Evolutionary conservation across 2,113 vertebrate genomes (phyloP).

Genomic region (Melozone crissalis): DNA sequence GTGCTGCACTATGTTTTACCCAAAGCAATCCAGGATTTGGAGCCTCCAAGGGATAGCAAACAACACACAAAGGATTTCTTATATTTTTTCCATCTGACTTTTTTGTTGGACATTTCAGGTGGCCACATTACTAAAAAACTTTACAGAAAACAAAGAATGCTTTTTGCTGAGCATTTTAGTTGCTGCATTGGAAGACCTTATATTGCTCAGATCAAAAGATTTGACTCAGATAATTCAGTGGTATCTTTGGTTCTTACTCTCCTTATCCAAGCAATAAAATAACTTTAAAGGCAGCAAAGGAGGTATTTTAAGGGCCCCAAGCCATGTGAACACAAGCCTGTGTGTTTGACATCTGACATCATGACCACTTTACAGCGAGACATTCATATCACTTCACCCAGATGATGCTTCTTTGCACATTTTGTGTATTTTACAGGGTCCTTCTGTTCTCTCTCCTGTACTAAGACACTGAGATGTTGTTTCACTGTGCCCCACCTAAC

Average conservation of each 20-base stretch:
- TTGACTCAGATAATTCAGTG: background rate
- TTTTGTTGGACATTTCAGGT: background rate
- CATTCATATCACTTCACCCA: background rate
- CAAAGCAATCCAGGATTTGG: background rate
- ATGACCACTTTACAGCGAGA: background rate
- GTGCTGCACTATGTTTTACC: background rate
- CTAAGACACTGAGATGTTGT: background rate
- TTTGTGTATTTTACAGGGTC: background rate
- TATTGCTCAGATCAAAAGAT: background rate
- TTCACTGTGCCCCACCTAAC: background rate
- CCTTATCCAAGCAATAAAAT: background rate
- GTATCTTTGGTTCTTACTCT: background rate
- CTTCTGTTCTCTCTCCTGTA: background rate
- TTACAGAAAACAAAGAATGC: background rate
- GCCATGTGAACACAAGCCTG: background rate
- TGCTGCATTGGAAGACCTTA: background rate
- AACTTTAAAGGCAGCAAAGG: background rate
- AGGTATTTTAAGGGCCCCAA: background rate
- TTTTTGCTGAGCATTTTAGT: background rate
- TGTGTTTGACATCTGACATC: background rate
- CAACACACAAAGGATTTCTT: background rate
- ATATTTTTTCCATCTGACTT: background rate
- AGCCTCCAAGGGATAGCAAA: background rate
- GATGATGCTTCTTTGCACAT: background rate
- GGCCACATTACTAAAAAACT: background rate